Evolutionary conservation across 1,140 invertebrate species (phyloP), one percentile per base, ranked within the genome.

Genomic region (Penaeus indicus): DNA sequence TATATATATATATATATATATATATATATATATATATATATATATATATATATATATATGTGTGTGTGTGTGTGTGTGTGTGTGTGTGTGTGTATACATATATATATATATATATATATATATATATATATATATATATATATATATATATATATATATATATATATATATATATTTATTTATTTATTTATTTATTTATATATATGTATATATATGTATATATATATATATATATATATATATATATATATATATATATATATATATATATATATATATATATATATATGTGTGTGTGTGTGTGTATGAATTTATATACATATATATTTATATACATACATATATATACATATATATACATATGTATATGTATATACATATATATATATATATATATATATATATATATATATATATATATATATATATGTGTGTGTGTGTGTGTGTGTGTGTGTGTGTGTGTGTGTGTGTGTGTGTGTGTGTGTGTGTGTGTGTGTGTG

Each of bases 81-180:
- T 67, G 18, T 67, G 18, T 67, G 18, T 67, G 18, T 11, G 0
- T 67, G 22, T 21, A 67, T 67, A 67, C 18, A 67, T 67, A 18
- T 21, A 67, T 67, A 67, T 21, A 67, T 67, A 67, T 25, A 72
- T 72, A 72, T 25, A 72, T 72, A 72, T 25, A 72, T 72, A 72
- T 18, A n/a, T n/a, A 72, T 25, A 72, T n/a, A 21, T 21, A 25
- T 21, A 21, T 72, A 72, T 72, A 42, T 42, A 42, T 42, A 42
- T 42, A 42, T 42, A 8, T 42, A 13, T 11, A 69, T 16, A 13
- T 69, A 0, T 69, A 13, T 69, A 69, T 69, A 13, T 69, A 10
- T 69, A 10, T 42, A 42, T 42, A 42, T 42, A 42, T 42, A 8
- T 42, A 42, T 42, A 42, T 42, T 7, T 42, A 42, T 42, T 0